phyloP scores from a whole-genome alignment of 2,888 invertebrate species.

The Hyppa rectilinea region DNA sequence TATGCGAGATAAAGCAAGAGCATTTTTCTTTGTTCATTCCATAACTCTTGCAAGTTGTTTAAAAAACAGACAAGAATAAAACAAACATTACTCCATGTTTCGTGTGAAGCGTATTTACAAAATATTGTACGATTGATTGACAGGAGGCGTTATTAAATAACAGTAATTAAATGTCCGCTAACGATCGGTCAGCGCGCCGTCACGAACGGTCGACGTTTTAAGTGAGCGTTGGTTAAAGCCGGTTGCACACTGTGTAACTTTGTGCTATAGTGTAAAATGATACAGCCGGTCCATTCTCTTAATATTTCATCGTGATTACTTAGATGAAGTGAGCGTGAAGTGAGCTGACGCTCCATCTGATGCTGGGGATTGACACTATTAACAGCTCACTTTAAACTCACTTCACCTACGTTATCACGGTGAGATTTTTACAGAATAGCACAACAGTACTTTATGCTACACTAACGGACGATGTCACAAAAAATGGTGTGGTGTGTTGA shows the following conservation, averaged over 20 bases:
- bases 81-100: constrained; percentile 30
- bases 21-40: not conserved
- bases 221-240: constrained; percentile 71
- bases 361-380: too few species aligned
- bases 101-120: constrained; percentile 71
- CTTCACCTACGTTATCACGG: too few species aligned
- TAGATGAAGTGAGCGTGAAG: too few species aligned
- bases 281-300: too few species aligned
- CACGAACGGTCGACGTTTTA: constrained; percentile 76
- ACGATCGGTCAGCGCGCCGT: constrained; percentile 81
- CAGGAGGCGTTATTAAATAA: constrained; percentile 83
- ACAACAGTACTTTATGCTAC: too few species aligned
- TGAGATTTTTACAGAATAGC: too few species aligned
- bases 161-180: constrained; percentile 83
- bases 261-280: not conserved
- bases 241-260: constrained; percentile 7
- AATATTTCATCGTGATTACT: too few species aligned
- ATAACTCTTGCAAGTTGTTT: constrained; percentile 9
- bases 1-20: not conserved
- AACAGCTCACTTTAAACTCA: too few species aligned
- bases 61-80: constrained; percentile 30
- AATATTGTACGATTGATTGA: constrained; percentile 80
- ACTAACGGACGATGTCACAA: too few species aligned
- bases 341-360: too few species aligned
- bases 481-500: not conserved